Evolutionary conservation across 2,888 invertebrate genomes (phyloP), one percentile per base, ranked within the genome.

Genomic region (Rhodophaea formosa): DNA sequence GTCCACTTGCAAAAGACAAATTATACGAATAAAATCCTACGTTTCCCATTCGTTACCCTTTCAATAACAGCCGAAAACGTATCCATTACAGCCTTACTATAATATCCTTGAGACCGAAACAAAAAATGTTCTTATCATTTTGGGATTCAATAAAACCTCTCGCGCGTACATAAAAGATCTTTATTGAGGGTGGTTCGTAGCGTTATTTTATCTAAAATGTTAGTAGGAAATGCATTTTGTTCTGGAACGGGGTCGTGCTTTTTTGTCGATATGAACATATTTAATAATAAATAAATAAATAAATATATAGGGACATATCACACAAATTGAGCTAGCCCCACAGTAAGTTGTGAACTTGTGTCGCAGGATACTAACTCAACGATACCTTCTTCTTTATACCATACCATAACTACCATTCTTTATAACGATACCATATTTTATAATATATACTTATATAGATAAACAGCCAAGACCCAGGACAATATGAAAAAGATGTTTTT

Each of bases 141-240:
- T 56, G 56, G 58, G 57, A 60, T 59, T 43, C 23, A 32, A 10
- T 35, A 16, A 61, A 59, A 59, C 57, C 58, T 47, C 10, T 23
- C 46, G 15, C 52, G 52, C 58, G 56, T 43, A 71, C 66, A 73
- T 76, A 76, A 77, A 75, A 61, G 68, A 69, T 71, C 67, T 70
- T 63, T 75, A 72, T 70, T 66, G 68, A 65, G 64, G 56, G 70
- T 67, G 68, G 74, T 74, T 74, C n/a, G 10, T 12, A 16, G 16
- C 10, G 35, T 39, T 35, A 15, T 51, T 51, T 49, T 35, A 35
- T 51, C 51, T 35, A 8, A 3, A 23, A 44, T 44, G 44, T n/a
- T n/a, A 44, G 15, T 14, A 15, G 2, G 14, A 44, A 15, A n/a
- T 12, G 23, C 23, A 23, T 23, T 23, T 23, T 5, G 23, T 3